Evolutionary conservation across 2,113 vertebrate species (phyloP).

Genomic region (Bufo bufo): DNA sequence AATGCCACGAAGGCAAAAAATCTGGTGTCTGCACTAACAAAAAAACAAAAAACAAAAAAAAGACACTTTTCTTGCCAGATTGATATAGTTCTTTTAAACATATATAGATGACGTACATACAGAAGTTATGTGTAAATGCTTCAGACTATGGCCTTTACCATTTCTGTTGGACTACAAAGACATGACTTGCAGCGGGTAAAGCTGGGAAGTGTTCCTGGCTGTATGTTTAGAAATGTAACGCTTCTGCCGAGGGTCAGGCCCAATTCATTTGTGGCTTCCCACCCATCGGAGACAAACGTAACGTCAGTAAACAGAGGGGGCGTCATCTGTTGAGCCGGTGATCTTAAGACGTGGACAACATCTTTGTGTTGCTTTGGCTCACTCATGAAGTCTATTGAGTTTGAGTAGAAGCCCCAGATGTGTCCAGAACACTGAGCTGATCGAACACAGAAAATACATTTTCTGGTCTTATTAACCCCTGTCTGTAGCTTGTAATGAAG

Average conservation of each 20-base stretch:
- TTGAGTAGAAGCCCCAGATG: not conserved
- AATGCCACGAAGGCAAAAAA: slow-evolving; percentile 22
- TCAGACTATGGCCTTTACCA: not conserved
- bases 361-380: not conserved
- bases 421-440: not conserved
- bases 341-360: not conserved
- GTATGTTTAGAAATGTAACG: slow-evolving; percentile 4
- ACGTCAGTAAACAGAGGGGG: not conserved
- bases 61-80: not conserved
- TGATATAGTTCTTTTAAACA: not conserved
- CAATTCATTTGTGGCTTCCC: not conserved
- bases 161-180: not conserved
- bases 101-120: not conserved
- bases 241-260: slow-evolving; percentile 1
- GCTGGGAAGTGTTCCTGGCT: slow-evolving; percentile 20
- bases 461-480: not conserved
- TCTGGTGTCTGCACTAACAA: not conserved
- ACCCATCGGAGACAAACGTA: not conserved
- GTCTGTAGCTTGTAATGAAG: slow-evolving; percentile 7
- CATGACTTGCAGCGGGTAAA: not conserved
- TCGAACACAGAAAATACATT: not conserved
- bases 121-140: not conserved
- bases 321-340: not conserved
- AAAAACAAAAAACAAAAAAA: not conserved
- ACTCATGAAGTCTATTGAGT: not conserved